Evolutionary conservation across 2,888 invertebrate species (phyloP), one percentile per base, ranked within the genome.

Genomic region (Lasioglossum villosulum): DNA sequence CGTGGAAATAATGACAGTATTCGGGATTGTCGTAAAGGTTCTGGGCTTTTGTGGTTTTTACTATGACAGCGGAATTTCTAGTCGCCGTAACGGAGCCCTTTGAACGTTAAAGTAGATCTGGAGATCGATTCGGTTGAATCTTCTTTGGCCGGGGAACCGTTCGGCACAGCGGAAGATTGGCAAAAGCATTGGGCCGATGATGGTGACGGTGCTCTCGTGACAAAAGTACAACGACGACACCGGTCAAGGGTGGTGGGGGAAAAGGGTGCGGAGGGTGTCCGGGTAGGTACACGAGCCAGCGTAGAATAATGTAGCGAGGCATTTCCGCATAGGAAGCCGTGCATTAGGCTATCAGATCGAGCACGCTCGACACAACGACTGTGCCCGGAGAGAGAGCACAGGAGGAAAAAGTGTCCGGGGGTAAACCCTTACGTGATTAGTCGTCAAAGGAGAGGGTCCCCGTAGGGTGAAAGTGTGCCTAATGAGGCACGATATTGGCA

Each of bases 301-400:
- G 93, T 92, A 92, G 93, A 93, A 94, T 94, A 94, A 94, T 93
- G 94, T 93, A 92, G 91, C 90, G 92, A 91, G 93, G 93, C 92
- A 95, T 95, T 95, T 95, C 95, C 95, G 94, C 91, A 95, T 94
- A 94, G 95, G 95, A 95, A 95, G 93, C 93, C 95, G 94, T 94
- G 94, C 94, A 95, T 95, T 95, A 95, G 94, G 93, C 94, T 95
- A 95, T 95, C 95, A 94, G 95, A 95, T 95, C 94, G 92, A 91
- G 94, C 95, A 94, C 95, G 95, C 94, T 93, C 93, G 89, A 90
- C 90, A 90, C 90, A 90, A 83, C 86, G 88, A 74, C 86, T 81
- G 77, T 84, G 79, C 80, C 30, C 63, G 30, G 63, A 63, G 56
- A 81, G 88, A 84, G 82, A 84, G 83, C 56, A 76, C 78, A 87